Conservation (phyloP, 2,113 vertebrate species). For the Mesembrinibis cayennensis region DNA sequence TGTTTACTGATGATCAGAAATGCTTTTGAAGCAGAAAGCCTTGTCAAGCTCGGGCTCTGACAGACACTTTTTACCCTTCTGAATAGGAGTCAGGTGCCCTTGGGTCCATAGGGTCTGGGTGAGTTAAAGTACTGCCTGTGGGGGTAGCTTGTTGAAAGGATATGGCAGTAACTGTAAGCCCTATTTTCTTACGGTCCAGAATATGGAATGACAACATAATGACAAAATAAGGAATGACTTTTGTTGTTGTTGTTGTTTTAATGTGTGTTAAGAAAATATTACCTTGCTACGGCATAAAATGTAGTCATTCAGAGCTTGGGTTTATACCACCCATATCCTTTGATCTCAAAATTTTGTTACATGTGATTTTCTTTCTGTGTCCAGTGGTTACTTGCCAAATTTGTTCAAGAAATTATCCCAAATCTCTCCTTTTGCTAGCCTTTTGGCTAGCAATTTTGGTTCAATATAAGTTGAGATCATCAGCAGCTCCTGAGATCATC, state of each 20-base stretch:
- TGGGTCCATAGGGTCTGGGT: neutral
- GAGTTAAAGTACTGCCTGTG: neutral
- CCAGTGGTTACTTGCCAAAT: neutral
- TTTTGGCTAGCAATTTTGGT: neutral
- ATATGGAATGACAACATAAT: neutral
- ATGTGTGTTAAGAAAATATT: neutral
- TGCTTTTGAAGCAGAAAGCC: neutral
- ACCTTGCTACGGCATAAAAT: neutral
- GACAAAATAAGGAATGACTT: neutral
- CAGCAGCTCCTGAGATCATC: neutral
- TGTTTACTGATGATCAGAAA: neutral
- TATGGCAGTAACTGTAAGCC: neutral
- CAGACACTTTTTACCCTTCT: neutral
- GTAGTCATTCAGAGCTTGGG: neutral
- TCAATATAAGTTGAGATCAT: neutral
- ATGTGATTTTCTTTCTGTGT: neutral
- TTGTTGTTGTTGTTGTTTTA: neutral
- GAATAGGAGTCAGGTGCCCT: neutral
- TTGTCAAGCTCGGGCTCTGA: neutral
- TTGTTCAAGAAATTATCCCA: neutral
- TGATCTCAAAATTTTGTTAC: neutral
- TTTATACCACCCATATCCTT: neutral
- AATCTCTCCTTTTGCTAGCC: neutral
- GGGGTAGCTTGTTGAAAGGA: neutral
- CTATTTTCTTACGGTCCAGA: neutral